These are phyloP conservation scores for Ceramica pisi DNA, from an alignment of 2,888 invertebrate genomes.

Conservation along the genomic window DNA sequence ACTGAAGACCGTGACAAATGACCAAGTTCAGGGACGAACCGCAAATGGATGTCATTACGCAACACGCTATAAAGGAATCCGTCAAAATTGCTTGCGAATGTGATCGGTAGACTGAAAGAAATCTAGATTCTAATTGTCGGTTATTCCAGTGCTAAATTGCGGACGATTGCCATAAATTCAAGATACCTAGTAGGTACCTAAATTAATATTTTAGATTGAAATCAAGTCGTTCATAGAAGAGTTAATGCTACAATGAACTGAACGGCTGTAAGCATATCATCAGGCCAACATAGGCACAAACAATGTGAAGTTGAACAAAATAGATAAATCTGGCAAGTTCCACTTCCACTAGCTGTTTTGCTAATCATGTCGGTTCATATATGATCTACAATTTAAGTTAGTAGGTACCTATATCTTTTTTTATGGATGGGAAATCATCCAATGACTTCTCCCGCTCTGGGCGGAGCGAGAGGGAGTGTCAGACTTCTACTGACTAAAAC, in stretches of 20 bases:
- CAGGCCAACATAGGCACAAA: not conserved
- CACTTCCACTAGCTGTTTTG: not conserved
- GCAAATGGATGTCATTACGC: conserved; percentile 58
- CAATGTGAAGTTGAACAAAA: not conserved
- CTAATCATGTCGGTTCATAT: not conserved
- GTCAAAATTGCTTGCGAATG: conserved; percentile 38
- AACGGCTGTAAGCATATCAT: not conserved
- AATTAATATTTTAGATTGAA: not conserved
- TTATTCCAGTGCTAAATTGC: not conserved
- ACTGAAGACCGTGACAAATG: conserved; percentile 63
- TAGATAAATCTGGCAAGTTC: not conserved
- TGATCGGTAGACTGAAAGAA: not conserved
- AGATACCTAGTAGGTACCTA: too few species aligned
- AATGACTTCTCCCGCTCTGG: too few species aligned
- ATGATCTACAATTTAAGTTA: not conserved
- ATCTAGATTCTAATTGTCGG: conserved; percentile 6
- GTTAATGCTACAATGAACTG: not conserved
- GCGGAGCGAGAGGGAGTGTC: too few species aligned
- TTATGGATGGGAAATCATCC: too few species aligned
- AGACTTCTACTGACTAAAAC: too few species aligned
- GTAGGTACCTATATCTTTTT: too few species aligned
- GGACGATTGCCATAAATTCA: too few species aligned
- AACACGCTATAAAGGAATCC: conserved; percentile 55
- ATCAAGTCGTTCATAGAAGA: not conserved
- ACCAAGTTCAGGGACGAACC: conserved; percentile 64